phyloP scores from a whole-genome alignment of 2,888 invertebrate genomes.

The Imbricaverruca yamaguchii region DNA sequence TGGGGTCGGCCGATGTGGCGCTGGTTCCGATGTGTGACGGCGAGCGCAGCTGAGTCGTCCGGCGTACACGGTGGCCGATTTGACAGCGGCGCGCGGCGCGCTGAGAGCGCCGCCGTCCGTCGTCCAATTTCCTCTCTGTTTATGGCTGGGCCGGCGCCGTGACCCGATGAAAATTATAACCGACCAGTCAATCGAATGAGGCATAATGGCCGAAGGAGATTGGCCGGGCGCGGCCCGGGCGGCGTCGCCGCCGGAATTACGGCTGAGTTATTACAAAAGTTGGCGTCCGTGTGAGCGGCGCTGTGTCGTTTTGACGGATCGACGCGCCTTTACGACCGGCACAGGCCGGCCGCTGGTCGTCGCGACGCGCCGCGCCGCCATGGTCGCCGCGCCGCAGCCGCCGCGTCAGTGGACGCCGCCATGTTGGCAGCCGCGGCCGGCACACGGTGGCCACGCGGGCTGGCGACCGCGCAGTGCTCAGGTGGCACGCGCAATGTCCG shows the following conservation, averaged over 20 bases:
- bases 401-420: not conserved
- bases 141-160: not conserved
- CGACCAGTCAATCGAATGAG: not conserved
- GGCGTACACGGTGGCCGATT: too few species aligned
- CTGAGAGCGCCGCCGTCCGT: too few species aligned
- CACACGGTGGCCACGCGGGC: too few species aligned
- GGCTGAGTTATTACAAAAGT: not conserved
- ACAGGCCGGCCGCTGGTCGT: not conserved
- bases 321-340: not conserved
- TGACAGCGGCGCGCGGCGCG: too few species aligned
- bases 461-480: too few species aligned
- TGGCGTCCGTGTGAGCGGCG: not conserved
- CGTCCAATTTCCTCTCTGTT: not conserved
- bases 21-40: too few species aligned
- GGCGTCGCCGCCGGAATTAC: not conserved
- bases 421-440: not conserved
- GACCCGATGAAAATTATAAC: slow-evolving; percentile 1
- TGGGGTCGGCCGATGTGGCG: too few species aligned
- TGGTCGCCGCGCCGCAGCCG: not conserved
- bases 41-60: too few species aligned
- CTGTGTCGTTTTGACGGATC: slow-evolving; percentile 3
- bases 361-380: not conserved
- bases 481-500: too few species aligned
- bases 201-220: not conserved
- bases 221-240: not conserved